phyloP scores from a whole-genome alignment of 1,140 invertebrate species.

The Venturia canescens region DNA sequence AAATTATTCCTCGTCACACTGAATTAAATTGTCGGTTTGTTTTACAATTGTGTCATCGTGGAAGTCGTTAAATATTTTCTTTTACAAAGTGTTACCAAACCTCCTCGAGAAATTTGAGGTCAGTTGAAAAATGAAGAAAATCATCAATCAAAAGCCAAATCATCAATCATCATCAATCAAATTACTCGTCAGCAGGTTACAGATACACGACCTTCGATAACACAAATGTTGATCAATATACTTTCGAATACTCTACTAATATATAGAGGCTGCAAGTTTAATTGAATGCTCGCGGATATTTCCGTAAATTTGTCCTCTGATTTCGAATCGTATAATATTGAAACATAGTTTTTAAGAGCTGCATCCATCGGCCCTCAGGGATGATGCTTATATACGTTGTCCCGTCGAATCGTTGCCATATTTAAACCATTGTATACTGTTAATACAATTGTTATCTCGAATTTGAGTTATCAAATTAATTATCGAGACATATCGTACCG shows the following conservation, averaged over 20 bases:
- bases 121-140: too few species aligned
- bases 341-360: constrained; percentile 27
- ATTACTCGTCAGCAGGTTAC: too few species aligned
- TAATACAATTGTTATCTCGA: constrained; percentile 26
- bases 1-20: too few species aligned
- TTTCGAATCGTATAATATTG: constrained; percentile 15
- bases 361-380: constrained; percentile 1
- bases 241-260: neutral
- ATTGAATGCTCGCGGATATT: constrained; percentile 18
- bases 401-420: neutral
- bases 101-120: too few species aligned
- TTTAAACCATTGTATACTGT: neutral
- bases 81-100: too few species aligned
- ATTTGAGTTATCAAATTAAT: neutral
- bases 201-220: neutral
- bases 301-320: neutral
- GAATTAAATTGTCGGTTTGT: too few species aligned
- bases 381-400: constrained; percentile 9
- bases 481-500: too few species aligned
- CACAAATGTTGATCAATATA: too few species aligned
- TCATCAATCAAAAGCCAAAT: too few species aligned
- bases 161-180: too few species aligned
- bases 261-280: neutral
- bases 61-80: too few species aligned
- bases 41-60: too few species aligned